A percentile compares a stretch with the other conserved stretches of the same genome.
Evolutionary conservation across 2,113 vertebrate genomes (phyloP).

Genomic region (Falcunculus frontatus): DNA sequence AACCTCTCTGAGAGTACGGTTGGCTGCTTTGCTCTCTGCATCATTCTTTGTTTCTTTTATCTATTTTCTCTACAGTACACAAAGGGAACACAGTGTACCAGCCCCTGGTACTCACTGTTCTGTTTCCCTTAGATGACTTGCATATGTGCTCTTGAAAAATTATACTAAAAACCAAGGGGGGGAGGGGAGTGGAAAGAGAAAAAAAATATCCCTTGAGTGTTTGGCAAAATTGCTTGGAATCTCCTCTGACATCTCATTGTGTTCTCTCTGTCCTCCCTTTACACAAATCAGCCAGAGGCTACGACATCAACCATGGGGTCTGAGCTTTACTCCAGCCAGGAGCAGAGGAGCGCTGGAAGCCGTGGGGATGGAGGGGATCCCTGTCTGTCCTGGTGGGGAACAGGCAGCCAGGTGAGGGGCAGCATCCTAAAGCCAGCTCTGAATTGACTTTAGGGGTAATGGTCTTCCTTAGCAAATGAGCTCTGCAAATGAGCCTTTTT

Average conservation of each 20-base stretch:
- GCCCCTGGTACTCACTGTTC: slow-evolving; percentile 63
- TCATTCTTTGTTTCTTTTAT: slow-evolving; percentile 55
- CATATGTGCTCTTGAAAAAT: slow-evolving; percentile 71
- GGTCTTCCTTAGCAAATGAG: neutral
- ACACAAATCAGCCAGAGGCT: slow-evolving; percentile 8
- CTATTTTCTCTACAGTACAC: slow-evolving; percentile 44
- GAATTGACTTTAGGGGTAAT: neutral
- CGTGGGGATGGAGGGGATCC: neutral
- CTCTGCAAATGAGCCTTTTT: neutral
- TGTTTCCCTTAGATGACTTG: slow-evolving; percentile 71
- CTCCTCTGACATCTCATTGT: slow-evolving; percentile 56
- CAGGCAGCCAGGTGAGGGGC: neutral
- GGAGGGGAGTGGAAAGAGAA: neutral
- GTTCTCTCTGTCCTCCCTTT: slow-evolving; percentile 27
- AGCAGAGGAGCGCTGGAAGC: neutral
- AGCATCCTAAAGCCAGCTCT: neutral
- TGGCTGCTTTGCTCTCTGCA: slow-evolving; percentile 43
- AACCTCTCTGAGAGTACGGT: slow-evolving; percentile 33
- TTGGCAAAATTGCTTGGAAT: slow-evolving; percentile 69
- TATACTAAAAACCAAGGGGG: slow-evolving; percentile 66
- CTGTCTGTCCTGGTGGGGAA: neutral
- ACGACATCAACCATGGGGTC: neutral
- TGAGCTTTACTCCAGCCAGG: neutral
- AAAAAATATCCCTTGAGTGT: slow-evolving; percentile 64
- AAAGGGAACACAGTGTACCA: slow-evolving; percentile 66